Evolutionary conservation across 1,140 invertebrate genomes (phyloP).

Genomic region (Drosophila santomea): DNA sequence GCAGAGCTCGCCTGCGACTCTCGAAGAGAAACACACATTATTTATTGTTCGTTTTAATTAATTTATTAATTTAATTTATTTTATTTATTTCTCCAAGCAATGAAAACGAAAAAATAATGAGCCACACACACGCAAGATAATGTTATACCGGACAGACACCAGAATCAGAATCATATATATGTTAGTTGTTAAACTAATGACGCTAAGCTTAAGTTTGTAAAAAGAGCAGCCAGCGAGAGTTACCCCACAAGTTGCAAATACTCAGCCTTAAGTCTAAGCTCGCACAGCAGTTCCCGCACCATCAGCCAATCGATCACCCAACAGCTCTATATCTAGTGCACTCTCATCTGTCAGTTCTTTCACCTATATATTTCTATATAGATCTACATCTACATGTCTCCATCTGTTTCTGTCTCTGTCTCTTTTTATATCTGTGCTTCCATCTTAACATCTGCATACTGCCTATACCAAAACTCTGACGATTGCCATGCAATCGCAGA

Average conservation of each 20-base stretch:
- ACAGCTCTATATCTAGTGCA: slow-evolving; percentile 43
- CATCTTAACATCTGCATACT: slow-evolving; percentile 33
- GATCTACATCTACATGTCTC: slow-evolving; percentile 34
- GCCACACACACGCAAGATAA: slow-evolving; percentile 38
- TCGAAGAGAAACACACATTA: slow-evolving; percentile 67
- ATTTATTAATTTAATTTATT: slow-evolving; percentile 84
- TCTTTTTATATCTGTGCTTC: slow-evolving; percentile 17
- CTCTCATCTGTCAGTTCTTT: slow-evolving; percentile 24
- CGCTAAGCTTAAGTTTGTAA: slow-evolving; percentile 76
- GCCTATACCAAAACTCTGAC: slow-evolving; percentile 75
- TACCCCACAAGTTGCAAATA: slow-evolving; percentile 67
- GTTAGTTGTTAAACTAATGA: slow-evolving; percentile 62
- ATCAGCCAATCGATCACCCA: slow-evolving; percentile 16
- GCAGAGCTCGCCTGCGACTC: slow-evolving; percentile 59
- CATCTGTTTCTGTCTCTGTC: not conserved
- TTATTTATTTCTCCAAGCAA: slow-evolving; percentile 78
- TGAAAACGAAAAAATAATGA: slow-evolving; percentile 45
- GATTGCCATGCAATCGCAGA: slow-evolving; percentile 64
- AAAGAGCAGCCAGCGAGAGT: slow-evolving; percentile 73
- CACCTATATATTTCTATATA: slow-evolving; percentile 29
- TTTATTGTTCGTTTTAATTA: slow-evolving; percentile 84
- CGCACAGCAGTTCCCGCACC: slow-evolving; percentile 42
- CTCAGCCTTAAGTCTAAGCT: slow-evolving; percentile 75
- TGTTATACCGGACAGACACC: slow-evolving; percentile 39
- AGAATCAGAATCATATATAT: slow-evolving; percentile 50